Percentiles rank a stretch among this genome's conserved stretches.
Conservation (phyloP, 2,113 vertebrate genomes). For the Thymallus thymallus region DNA sequence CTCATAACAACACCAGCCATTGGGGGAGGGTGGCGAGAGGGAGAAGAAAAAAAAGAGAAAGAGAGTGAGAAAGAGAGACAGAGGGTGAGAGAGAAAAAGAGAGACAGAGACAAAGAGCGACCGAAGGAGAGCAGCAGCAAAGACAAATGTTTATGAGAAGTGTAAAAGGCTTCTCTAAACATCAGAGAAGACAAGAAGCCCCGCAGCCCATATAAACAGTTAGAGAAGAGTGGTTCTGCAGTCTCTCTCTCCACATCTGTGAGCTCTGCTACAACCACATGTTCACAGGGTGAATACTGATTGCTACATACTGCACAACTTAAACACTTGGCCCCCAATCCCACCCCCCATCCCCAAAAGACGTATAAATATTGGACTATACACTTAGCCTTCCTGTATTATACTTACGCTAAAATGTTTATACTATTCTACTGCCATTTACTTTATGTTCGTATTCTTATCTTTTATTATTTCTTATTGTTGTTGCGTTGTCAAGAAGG, state of each 20-base stretch:
- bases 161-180: constrained; percentile 36
- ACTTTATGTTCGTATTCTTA: no score
- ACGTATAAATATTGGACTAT: no score
- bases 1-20: constrained; percentile 27
- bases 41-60: not conserved
- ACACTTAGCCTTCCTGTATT: no score
- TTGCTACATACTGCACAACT: no score
- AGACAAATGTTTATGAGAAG: constrained; percentile 63
- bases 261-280: constrained; percentile 1
- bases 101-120: constrained; percentile 11
- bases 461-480: no score
- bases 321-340: no score
- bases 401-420: no score
- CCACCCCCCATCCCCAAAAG: no score
- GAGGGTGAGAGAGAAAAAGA: constrained; percentile 1
- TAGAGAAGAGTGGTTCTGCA: constrained; percentile 5
- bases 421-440: no score
- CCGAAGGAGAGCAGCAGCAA: constrained; percentile 39
- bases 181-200: constrained; percentile 18
- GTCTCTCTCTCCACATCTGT: not conserved
- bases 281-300: not conserved
- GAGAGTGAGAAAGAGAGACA: not conserved
- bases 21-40: not conserved
- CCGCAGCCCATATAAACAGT: constrained; percentile 19
- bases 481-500: no score